Conservation (phyloP, 2,113 vertebrate species). For the Gambusia affinis region DNA sequence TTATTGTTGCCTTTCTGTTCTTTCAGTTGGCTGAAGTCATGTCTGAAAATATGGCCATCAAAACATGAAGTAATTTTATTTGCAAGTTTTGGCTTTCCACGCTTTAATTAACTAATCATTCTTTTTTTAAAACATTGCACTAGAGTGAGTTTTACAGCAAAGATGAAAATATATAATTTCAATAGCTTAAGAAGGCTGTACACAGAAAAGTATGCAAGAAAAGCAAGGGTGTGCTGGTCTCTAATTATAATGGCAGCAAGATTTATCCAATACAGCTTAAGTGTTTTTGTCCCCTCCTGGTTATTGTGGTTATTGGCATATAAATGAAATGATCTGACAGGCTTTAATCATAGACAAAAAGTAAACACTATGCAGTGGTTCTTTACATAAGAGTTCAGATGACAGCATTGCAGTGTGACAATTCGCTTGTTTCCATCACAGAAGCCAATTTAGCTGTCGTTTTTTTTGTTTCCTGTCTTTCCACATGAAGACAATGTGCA, state of each 20-base stretch:
- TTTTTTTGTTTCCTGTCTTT: neutral
- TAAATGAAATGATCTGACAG: neutral
- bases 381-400: neutral
- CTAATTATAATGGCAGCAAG: neutral
- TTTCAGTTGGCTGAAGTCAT: conserved; percentile 18
- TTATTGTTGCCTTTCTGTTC: neutral
- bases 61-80: neutral
- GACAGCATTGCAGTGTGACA: neutral
- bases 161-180: neutral
- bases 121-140: conserved; percentile 9
- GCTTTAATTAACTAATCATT: neutral
- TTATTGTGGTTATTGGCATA: neutral
- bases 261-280: neutral
- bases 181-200: neutral
- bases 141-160: neutral
- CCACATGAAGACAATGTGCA: neutral
- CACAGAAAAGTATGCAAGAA: neutral
- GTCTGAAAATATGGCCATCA: conserved; percentile 22
- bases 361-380: neutral
- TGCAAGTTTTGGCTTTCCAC: neutral
- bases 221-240: neutral
- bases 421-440: neutral
- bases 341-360: neutral
- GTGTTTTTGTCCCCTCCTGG: neutral
- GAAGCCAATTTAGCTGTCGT: neutral